Base-by-base conservation (phyloP, 1,140 invertebrate genomes). In the Anastrepha ludens region DNA sequence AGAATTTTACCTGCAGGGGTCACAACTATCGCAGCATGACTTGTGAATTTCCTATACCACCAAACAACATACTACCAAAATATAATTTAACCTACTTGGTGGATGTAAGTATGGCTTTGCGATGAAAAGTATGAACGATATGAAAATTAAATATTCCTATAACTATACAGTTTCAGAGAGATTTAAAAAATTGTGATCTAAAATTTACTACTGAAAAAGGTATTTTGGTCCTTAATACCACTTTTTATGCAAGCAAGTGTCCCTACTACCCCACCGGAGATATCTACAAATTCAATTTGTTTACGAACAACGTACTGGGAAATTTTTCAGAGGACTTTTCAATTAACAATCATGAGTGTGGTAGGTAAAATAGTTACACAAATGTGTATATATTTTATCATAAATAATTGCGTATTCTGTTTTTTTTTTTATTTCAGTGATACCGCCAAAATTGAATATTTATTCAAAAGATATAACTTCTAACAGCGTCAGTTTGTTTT, bases 231-330 rank as follows among this genome's bases (percentile, higher is more conserved):
- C 0, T 4, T 1, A 62, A n/a, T 62, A n/a, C 60, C 15, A 7
- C 11, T 62, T 4, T 62, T 8, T 1, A 58, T 58, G 13, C 55
- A 58, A 58, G 8, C 70, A 50, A 20, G 1, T 74, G 65, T 3
- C 39, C 17, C 17, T 81, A 81, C 20, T 3, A 11, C 15, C 74
- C 74, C 41, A 41, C 55, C 15, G 44, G 13, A 39, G 9, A 85
- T 3, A 50, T 59, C 11, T 87, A 88, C 41, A n/a, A 41, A 2
- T 88, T 88, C 39, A 85, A 20, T 59, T 88, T 88, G 41, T 78
- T 29, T 8, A 85, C 62, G 47, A 86, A 15, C 20, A 87, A 87
- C 39, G 59, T 29, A 70, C 39, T 87, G 3, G 86, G 86, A 11
- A 15, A 44, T 20, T 58, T 41, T 58, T 17, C 8, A 20, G 41